phyloP scores from a whole-genome alignment of 2,888 invertebrate species.

The Lapara coniferarum region DNA sequence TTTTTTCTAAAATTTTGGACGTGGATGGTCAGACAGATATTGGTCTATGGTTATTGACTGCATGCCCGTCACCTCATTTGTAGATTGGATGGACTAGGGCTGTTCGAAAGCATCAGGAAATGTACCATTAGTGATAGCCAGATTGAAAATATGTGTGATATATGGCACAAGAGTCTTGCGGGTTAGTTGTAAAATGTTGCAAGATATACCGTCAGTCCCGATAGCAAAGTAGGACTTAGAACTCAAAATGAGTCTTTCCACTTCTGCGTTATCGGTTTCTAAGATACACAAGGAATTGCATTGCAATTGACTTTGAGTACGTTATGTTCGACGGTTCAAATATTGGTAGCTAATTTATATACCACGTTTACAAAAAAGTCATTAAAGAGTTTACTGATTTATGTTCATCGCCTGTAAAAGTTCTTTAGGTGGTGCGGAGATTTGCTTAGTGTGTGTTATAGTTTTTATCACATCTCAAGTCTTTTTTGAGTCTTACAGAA shows the following conservation, averaged over 20 bases:
- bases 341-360: background rate
- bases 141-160: background rate
- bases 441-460: background rate
- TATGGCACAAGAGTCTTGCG: background rate
- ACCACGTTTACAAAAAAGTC: background rate
- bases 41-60: background rate
- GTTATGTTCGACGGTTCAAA: too few species aligned
- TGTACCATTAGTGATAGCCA: background rate
- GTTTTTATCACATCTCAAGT: background rate
- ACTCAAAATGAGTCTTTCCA: background rate
- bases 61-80: background rate
- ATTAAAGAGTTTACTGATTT: background rate
- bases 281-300: too few species aligned
- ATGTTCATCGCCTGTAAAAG: background rate
- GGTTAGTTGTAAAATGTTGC: background rate
- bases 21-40: background rate
- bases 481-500: conserved; percentile 3
- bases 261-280: too few species aligned
- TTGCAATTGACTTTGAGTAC: too few species aligned
- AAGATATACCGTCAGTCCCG: background rate
- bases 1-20: background rate
- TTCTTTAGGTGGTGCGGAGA: background rate
- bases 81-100: background rate
- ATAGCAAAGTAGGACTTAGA: background rate
- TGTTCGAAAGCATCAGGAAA: background rate